Evolutionary conservation across 2,888 invertebrate genomes (phyloP).

Genomic region (Agriopis marginaria): DNA sequence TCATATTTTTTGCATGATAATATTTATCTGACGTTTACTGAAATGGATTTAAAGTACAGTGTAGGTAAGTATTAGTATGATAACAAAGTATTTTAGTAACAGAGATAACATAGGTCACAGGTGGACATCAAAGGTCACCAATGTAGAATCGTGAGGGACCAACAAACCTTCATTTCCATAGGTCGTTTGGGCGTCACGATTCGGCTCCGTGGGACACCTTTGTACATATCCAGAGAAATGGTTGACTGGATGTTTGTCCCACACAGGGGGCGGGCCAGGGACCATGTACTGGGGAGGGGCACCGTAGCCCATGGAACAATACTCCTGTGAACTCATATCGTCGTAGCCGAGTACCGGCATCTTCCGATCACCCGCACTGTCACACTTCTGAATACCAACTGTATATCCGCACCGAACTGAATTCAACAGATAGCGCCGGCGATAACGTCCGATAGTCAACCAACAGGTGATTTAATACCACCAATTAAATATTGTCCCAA

Average conservation of each 20-base stretch:
- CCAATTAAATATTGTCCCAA: conserved; percentile 58
- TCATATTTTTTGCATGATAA: conserved; percentile 36
- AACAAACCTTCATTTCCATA: conserved; percentile 66
- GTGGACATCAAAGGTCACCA: conserved; percentile 21
- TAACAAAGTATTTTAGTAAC: conserved; percentile 17
- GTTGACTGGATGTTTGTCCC: conserved; percentile 69
- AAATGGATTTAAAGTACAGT: conserved; percentile 11
- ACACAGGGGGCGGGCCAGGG: conserved; percentile 58
- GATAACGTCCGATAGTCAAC: conserved; percentile 59
- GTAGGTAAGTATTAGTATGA: conserved; percentile 6
- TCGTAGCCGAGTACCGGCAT: conserved; percentile 80
- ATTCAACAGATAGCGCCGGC: conserved; percentile 53
- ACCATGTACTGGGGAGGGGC: conserved; percentile 65
- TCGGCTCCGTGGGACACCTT: conserved; percentile 55
- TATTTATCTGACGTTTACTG: conserved; percentile 19
- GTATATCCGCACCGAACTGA: conserved; percentile 59
- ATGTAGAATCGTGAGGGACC: conserved; percentile 18
- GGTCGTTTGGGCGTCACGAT: conserved; percentile 28
- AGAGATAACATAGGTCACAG: conserved; percentile 18
- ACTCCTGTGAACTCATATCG: conserved; percentile 73
- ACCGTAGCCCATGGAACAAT: conserved; percentile 68
- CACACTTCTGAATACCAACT: conserved; percentile 58
- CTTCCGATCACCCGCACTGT: conserved; percentile 62
- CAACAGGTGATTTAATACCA: conserved; percentile 69
- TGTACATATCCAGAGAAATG: conserved; percentile 61